Evolutionary conservation across 2,797 vertebrate genomes (phyloP).

Genomic region (Austrolebias charrua): DNA sequence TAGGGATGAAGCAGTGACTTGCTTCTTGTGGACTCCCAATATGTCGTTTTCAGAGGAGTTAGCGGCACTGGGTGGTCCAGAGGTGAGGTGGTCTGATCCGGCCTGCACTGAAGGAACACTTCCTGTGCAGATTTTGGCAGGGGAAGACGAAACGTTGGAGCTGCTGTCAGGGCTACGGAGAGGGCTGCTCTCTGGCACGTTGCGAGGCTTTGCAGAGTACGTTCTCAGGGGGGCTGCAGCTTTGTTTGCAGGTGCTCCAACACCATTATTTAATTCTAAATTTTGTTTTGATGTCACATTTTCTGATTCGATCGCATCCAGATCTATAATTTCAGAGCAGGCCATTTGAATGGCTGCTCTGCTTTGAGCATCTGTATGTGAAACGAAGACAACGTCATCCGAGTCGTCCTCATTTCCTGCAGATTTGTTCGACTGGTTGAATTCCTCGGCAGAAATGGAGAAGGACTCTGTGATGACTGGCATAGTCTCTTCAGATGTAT

Average conservation of each 20-base stretch:
- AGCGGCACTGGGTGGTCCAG: constrained; percentile 55
- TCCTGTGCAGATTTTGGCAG: constrained; percentile 53
- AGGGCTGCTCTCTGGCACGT: constrained; percentile 54
- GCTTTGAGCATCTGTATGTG: constrained; percentile 77
- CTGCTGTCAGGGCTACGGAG: constrained; percentile 60
- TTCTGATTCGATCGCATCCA: constrained; percentile 49
- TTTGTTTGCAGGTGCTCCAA: constrained; percentile 25
- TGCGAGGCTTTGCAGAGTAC: constrained; percentile 14
- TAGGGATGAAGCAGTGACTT: constrained; percentile 77
- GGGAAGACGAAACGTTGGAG: constrained; percentile 53
- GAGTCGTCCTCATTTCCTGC: constrained; percentile 75
- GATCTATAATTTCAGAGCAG: constrained; percentile 55
- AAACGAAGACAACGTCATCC: constrained; percentile 94
- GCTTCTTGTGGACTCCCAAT: constrained; percentile 87
- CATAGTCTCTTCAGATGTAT: constrained; percentile 73
- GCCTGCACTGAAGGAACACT: constrained; percentile 62
- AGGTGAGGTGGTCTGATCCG: constrained; percentile 40
- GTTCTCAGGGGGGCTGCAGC: constrained; percentile 3
- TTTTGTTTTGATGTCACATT: constrained; percentile 41
- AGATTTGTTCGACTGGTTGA: constrained; percentile 80
- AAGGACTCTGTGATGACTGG: constrained; percentile 93
- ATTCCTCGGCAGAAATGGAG: constrained; percentile 90
- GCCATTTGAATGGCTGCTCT: constrained; percentile 27
- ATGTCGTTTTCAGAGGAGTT: constrained; percentile 71
- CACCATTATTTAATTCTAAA: constrained; percentile 22